Percentiles rank a stretch among this genome's conserved stretches.
phyloP scores from a whole-genome alignment of 2,797 vertebrate genomes.

The Pteronotus mesoamericanus region DNA sequence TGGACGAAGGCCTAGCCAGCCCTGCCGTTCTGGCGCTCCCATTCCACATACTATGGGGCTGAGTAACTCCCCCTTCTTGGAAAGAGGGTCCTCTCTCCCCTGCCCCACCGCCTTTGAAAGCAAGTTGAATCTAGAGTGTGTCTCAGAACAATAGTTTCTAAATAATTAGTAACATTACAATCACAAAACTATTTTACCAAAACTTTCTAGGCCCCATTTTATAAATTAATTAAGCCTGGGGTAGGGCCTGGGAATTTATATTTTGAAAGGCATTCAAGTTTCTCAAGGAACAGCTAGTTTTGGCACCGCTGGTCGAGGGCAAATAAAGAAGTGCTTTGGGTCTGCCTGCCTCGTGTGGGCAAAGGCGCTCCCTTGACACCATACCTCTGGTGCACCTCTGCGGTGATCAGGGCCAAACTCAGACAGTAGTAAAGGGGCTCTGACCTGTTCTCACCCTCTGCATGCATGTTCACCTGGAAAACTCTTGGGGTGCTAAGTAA shows the following conservation, averaged over 20 bases:
- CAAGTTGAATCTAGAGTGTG: neutral
- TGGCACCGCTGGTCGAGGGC: neutral
- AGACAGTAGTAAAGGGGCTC: neutral
- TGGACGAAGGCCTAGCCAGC: neutral
- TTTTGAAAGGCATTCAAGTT: neutral
- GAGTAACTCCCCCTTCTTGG: neutral
- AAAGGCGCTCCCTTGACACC: neutral
- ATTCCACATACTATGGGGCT: neutral
- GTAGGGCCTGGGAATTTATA: neutral
- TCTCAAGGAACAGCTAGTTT: neutral
- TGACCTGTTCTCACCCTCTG: neutral
- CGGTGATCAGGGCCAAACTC: neutral
- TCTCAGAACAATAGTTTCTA: neutral
- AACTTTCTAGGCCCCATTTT: neutral
- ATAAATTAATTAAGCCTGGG: neutral
- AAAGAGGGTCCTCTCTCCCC: neutral
- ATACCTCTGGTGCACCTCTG: neutral
- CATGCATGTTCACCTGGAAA: neutral
- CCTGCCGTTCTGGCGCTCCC: neutral
- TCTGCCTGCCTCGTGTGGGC: neutral
- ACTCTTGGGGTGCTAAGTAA: no score
- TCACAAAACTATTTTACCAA: neutral
- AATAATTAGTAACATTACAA: neutral
- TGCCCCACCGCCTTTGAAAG: neutral
- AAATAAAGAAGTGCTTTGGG: neutral